Evolutionary conservation across 2,888 invertebrate genomes (phyloP), one percentile per base, ranked within the genome.

Genomic region (Agriotes lineatus): DNA sequence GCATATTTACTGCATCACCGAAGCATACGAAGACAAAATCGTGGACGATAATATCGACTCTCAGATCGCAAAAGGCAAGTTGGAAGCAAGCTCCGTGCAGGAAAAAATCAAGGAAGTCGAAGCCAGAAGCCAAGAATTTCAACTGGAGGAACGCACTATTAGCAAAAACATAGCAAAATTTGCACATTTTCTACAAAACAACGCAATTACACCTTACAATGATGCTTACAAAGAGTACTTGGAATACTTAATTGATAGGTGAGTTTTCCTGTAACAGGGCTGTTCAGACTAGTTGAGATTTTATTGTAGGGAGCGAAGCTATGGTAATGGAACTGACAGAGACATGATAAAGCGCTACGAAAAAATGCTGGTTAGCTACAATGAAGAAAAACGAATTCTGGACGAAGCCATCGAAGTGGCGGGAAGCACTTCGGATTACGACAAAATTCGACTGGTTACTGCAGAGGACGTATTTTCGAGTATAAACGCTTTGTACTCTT

Each of bases 1-100:
- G 81, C 82, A 83, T 63, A 76, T 83, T 39, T 82, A 82, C 58
- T 82, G 82, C 63, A 73, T 77, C 70, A 81, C 80, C 1, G 75
- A 78, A 67, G 78, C 78, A 4, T 72, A 76, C 39, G 73, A 79
- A 44, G 74, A 70, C 9, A 73, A 72, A 56, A 75, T 79, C 42
- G 71, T 74, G 18, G 80, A 82, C 63, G 69, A 71, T 10, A 74
- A 74, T 20, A 73, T 82, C 9, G 67, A 77, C 19, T 60, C 69
- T n/a, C 77, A 74, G 61, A 78, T 82, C 14, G 7, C n/a, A 1
- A 45, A 45, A 16, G 45, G 12, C 14, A 69, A 69, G 6, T 70
- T 66, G 1, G 78, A 76, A 56, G 75, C 79, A 58, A 70, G 74
- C 20, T 44, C 45, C 9, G 67, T 69, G 1, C 56, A 67, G 18